Evolutionary conservation across 2,797 vertebrate genomes (phyloP).

Genomic region (Anabas testudineus): DNA sequence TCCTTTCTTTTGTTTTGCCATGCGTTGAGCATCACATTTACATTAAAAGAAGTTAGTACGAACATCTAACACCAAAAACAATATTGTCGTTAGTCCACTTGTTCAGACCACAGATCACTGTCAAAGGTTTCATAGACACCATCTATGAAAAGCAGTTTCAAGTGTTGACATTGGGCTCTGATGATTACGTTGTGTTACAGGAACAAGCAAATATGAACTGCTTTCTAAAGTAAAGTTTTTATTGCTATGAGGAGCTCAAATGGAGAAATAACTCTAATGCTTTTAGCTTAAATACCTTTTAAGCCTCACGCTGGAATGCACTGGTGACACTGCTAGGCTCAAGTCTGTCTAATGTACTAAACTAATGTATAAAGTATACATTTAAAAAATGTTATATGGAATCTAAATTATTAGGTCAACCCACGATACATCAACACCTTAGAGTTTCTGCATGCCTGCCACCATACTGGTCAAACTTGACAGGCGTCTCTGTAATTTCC

Average conservation of each 20-base stretch:
- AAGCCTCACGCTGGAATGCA: neutral
- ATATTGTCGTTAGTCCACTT: neutral
- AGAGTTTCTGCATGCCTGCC: neutral
- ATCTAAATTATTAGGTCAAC: constrained; percentile 9
- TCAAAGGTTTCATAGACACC: neutral
- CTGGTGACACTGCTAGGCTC: neutral
- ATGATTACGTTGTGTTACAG: neutral
- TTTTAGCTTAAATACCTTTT: neutral
- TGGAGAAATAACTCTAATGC: too few relatives aligned
- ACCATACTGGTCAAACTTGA: constrained; percentile 42
- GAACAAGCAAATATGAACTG: too few relatives aligned
- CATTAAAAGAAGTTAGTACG: neutral
- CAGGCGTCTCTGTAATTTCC: neutral
- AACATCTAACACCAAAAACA: neutral
- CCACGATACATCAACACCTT: constrained; percentile 4
- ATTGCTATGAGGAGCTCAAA: too few relatives aligned
- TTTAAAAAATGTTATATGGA: neutral
- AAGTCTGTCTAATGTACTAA: neutral
- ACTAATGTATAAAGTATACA: neutral
- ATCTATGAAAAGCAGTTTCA: neutral
- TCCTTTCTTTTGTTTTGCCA: too few relatives aligned
- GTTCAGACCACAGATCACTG: neutral
- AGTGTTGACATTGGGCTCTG: neutral
- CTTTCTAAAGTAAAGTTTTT: too few relatives aligned
- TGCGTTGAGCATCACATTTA: neutral